phyloP scores from a whole-genome alignment of 2,113 vertebrate genomes.

The Gulo gulo region DNA sequence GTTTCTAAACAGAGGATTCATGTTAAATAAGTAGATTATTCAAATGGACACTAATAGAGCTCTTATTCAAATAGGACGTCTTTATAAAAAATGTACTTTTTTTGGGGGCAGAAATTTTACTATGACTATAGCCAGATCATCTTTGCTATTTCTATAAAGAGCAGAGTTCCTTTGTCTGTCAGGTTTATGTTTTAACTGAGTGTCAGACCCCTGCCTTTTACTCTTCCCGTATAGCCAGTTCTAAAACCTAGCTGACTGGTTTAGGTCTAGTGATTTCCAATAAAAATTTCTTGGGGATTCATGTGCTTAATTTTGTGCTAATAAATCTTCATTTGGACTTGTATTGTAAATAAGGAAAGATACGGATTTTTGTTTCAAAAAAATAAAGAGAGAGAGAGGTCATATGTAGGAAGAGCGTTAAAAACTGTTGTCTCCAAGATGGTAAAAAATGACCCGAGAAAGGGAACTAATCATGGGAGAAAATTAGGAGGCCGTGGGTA shows the following conservation, averaged over 20 bases:
- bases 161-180: background rate
- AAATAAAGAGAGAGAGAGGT: background rate
- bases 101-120: background rate
- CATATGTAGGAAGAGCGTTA: background rate
- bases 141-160: background rate
- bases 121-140: background rate
- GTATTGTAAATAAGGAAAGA: background rate
- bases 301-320: background rate
- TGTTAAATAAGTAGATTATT: constrained; percentile 2
- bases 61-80: background rate
- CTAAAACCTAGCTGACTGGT: background rate
- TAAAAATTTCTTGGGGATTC: background rate
- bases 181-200: background rate
- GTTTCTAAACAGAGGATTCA: constrained; percentile 19
- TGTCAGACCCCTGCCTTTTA: background rate
- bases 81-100: background rate
- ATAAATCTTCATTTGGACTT: constrained; percentile 2
- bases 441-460: background rate
- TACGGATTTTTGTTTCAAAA: background rate
- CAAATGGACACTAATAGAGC: background rate
- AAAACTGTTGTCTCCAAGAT: background rate
- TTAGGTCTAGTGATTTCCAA: background rate
- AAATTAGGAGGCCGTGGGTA: background rate
- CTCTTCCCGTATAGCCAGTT: background rate
- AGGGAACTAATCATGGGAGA: background rate